phyloP scores from a whole-genome alignment of 2,888 invertebrate genomes.

The Sussaba pulchella region DNA sequence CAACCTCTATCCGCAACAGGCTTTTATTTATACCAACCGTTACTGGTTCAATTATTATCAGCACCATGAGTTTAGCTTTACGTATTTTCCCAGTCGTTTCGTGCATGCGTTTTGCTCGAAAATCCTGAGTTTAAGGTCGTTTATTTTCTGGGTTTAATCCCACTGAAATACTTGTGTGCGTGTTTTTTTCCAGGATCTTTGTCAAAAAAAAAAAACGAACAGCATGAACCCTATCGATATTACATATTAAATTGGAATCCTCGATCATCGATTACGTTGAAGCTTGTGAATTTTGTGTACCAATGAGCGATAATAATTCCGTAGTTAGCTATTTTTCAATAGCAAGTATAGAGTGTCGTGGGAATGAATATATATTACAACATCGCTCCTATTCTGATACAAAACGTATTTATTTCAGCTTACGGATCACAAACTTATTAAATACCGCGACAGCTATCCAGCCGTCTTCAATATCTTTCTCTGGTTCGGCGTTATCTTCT shows the following conservation, averaged over 20 bases:
- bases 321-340: slow-evolving; percentile 52
- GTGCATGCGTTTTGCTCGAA: slow-evolving; percentile 59
- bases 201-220: background rate
- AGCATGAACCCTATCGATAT: slow-evolving; percentile 41
- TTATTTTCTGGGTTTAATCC: background rate
- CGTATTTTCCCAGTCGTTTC: slow-evolving; percentile 19
- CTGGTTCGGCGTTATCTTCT: slow-evolving; percentile 92
- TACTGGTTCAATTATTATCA: slow-evolving; percentile 57
- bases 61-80: slow-evolving; percentile 59
- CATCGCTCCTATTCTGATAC: background rate
- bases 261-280: slow-evolving; percentile 51
- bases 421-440: slow-evolving; percentile 85
- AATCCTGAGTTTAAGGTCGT: background rate
- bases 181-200: slow-evolving; percentile 15
- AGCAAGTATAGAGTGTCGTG: slow-evolving; percentile 53
- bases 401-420: slow-evolving; percentile 75
- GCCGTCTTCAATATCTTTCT: slow-evolving; percentile 95
- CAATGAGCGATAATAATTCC: slow-evolving; percentile 41
- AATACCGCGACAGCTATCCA: slow-evolving; percentile 90
- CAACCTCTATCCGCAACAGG: slow-evolving; percentile 54
- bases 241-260: slow-evolving; percentile 18
- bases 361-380: background rate
- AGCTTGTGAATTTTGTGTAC: slow-evolving; percentile 42
- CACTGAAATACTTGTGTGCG: background rate
- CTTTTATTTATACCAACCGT: slow-evolving; percentile 56